Evolutionary conservation across 2,888 invertebrate genomes (phyloP).

Genomic region (Sphinx pinastri): DNA sequence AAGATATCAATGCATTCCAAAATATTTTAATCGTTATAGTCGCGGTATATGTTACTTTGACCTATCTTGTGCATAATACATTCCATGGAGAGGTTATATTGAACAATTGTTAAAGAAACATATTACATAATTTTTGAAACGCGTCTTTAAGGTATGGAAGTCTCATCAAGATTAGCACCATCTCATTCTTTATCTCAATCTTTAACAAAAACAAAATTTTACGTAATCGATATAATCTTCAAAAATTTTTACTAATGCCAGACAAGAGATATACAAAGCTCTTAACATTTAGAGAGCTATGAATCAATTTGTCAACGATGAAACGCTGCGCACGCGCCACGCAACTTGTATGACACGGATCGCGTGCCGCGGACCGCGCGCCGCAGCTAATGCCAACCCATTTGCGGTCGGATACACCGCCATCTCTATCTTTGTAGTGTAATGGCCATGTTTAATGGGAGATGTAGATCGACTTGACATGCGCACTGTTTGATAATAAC

Average conservation of each 20-base stretch:
- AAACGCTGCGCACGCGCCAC: conserved; percentile 3
- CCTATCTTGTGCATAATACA: no score
- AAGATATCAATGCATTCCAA: no score
- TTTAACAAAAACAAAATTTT: no score
- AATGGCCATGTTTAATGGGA: conserved; percentile 49
- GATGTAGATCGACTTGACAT: conserved; percentile 30
- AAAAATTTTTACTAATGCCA: neutral
- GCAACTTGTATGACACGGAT: conserved; percentile 41
- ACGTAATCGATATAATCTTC: no score
- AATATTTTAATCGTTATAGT: no score
- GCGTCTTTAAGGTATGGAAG: no score
- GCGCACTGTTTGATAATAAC: neutral
- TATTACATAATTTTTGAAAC: no score
- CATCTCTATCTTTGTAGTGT: conserved; percentile 45
- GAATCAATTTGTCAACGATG: conserved; percentile 19
- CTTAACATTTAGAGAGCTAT: conserved; percentile 2
- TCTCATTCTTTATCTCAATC: no score
- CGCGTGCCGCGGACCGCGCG: conserved; percentile 59
- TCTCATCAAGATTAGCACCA: no score
- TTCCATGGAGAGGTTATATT: no score
- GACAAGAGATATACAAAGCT: neutral
- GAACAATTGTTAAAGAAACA: no score
- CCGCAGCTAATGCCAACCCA: conserved; percentile 56
- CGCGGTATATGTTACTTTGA: no score
- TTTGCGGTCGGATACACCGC: conserved; percentile 69